Evolutionary conservation across 2,113 vertebrate species (phyloP).

Genomic region (Grammomys surdaster): DNA sequence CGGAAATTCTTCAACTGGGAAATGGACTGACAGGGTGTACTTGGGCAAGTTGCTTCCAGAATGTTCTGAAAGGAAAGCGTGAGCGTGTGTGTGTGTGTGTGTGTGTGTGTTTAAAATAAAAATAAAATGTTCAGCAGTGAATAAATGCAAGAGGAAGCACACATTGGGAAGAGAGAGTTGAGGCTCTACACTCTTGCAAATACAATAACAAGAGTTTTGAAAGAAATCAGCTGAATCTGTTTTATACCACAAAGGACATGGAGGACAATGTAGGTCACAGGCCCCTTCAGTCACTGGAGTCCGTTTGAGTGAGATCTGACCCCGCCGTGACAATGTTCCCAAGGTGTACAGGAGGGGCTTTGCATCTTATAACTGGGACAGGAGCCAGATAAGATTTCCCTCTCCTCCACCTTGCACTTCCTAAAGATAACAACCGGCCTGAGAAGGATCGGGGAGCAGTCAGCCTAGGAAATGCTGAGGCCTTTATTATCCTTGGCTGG

Average conservation of each 20-base stretch:
- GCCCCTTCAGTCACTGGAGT: conserved; percentile 56
- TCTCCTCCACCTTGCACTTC: conserved; percentile 91
- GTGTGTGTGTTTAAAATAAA: background rate
- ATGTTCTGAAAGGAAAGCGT: background rate
- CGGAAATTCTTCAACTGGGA: conserved; percentile 66
- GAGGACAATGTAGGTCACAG: conserved; percentile 83
- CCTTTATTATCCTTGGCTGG: conserved; percentile 92
- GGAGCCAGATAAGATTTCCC: conserved; percentile 90
- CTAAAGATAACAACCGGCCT: conserved; percentile 94
- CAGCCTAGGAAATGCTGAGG: conserved; percentile 90
- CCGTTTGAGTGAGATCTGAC: conserved; percentile 90
- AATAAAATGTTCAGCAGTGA: background rate
- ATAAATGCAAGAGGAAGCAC: background rate
- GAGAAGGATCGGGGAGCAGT: conserved; percentile 87
- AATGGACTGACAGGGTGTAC: conserved; percentile 15
- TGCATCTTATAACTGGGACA: conserved; percentile 92
- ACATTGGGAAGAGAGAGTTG: background rate
- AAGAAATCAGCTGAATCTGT: conserved; percentile 82
- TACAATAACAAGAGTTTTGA: conserved; percentile 77
- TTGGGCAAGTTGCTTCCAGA: background rate
- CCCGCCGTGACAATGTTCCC: conserved; percentile 89
- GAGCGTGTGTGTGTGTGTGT: background rate
- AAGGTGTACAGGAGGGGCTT: conserved; percentile 91
- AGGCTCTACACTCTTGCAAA: conserved; percentile 35
- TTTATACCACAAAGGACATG: conserved; percentile 82